Conservation (phyloP, 1,140 invertebrate species). For the Sminthurinus signatus region DNA sequence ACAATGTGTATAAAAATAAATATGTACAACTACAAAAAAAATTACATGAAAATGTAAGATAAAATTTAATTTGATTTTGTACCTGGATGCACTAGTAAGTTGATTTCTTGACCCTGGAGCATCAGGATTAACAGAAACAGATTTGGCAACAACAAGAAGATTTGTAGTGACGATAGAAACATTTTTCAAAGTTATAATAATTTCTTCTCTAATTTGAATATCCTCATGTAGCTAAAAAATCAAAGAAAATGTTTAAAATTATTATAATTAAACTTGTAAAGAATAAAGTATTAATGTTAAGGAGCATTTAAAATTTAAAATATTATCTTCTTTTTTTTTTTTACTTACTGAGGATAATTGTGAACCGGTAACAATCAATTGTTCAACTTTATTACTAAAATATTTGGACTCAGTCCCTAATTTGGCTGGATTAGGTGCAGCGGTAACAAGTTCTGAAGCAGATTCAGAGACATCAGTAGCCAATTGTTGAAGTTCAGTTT, state of each 20-base stretch:
- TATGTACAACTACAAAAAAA: no score
- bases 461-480: constrained; percentile 69
- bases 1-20: no score
- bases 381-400: constrained; percentile 54
- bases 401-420: constrained; percentile 65
- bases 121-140: constrained; percentile 77
- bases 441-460: constrained; percentile 48
- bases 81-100: constrained; percentile 72
- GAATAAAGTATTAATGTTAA: no score
- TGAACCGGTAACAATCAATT: constrained; percentile 31
- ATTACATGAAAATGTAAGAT: no score
- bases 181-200: constrained; percentile 77
- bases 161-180: constrained; percentile 83
- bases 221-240: constrained; percentile 52
- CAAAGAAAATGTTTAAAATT: no score
- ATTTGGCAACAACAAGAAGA: constrained; percentile 78
- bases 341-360: no score
- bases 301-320: no score
- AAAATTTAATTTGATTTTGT: no score
- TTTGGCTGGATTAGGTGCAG: constrained; percentile 54
- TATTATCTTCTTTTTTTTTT: no score
- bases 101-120: constrained; percentile 87
- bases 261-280: no score
- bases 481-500: constrained; percentile 76
- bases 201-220: constrained; percentile 61